Percentiles rank a stretch among this genome's conserved stretches.
Conservation (phyloP, 2,113 vertebrate genomes). For the Camarhynchus parvulus region DNA sequence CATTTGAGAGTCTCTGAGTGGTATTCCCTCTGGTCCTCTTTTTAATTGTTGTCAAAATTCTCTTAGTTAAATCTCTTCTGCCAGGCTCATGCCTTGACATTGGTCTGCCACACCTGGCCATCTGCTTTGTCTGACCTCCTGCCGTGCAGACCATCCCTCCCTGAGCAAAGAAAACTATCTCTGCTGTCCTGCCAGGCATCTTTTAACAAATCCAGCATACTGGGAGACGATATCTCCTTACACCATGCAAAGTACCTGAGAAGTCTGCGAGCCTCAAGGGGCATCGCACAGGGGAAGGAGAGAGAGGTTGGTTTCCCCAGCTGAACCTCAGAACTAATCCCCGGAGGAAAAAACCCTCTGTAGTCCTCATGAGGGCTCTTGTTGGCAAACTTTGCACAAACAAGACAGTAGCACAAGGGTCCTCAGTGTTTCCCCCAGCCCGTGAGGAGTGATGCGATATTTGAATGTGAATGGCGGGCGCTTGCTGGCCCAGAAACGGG, state of each 20-base stretch:
- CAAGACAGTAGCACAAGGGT: slow-evolving; percentile 10
- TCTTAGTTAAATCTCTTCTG: not conserved
- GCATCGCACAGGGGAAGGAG: fast-evolving
- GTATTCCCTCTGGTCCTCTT: not conserved
- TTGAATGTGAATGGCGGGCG: not conserved
- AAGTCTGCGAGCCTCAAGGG: fast-evolving
- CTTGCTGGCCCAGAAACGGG: not conserved
- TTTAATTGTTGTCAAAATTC: not conserved
- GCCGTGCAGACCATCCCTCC: not conserved
- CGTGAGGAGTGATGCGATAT: not conserved
- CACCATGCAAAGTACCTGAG: not conserved
- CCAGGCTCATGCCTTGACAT: not conserved
- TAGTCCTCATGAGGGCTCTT: not conserved
- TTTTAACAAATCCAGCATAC: not conserved
- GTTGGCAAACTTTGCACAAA: slow-evolving; percentile 47
- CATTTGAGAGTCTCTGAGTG: not conserved
- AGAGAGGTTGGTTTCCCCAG: not conserved
- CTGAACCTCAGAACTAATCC: not conserved
- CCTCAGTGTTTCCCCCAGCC: not conserved
- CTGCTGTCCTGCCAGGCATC: not conserved
- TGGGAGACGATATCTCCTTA: not conserved
- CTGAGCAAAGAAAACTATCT: not conserved
- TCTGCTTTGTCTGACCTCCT: not conserved
- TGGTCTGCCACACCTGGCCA: not conserved
- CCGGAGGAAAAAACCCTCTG: not conserved